Conservation (phyloP, 2,113 vertebrate genomes). For the Corynorhinus townsendii region DNA sequence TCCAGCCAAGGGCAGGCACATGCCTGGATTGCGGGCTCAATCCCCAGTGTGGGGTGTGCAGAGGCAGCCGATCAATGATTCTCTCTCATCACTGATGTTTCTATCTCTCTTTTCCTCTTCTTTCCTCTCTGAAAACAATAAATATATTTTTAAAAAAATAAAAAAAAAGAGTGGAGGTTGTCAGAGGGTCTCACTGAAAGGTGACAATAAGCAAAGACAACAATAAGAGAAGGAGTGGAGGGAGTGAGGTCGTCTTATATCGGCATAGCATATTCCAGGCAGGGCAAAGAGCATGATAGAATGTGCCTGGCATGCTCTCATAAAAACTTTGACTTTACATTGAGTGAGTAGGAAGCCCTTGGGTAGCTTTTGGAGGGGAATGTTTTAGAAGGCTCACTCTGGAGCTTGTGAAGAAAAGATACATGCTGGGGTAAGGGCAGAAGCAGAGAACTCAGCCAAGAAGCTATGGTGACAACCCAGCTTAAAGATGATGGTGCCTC, state of each 20-base stretch:
- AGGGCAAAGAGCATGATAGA: background rate
- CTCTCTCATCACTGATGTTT: no score
- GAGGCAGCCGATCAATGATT: no score
- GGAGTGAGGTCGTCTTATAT: background rate
- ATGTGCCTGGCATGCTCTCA: background rate
- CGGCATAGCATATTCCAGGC: background rate
- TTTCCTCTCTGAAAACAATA: no score
- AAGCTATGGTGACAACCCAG: background rate
- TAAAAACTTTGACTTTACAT: background rate
- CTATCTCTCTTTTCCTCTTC: no score
- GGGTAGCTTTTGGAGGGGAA: background rate
- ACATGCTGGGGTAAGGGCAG: background rate
- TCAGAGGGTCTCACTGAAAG: background rate
- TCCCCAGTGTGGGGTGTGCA: no score
- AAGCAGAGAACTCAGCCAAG: background rate
- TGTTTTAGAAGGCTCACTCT: background rate
- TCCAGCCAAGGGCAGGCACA: no score
- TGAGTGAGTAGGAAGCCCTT: background rate
- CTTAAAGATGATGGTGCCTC: background rate
- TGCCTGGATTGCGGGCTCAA: no score
- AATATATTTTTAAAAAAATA: no score
- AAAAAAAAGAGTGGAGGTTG: background rate
- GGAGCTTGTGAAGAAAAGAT: background rate
- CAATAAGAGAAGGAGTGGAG: background rate
- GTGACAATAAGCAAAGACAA: background rate